A percentile compares a stretch with the other conserved stretches of the same genome.
These are phyloP conservation scores for Camponotus pennsylvanicus DNA, from an alignment of 1,140 invertebrate genomes.

Conservation along the genomic window DNA sequence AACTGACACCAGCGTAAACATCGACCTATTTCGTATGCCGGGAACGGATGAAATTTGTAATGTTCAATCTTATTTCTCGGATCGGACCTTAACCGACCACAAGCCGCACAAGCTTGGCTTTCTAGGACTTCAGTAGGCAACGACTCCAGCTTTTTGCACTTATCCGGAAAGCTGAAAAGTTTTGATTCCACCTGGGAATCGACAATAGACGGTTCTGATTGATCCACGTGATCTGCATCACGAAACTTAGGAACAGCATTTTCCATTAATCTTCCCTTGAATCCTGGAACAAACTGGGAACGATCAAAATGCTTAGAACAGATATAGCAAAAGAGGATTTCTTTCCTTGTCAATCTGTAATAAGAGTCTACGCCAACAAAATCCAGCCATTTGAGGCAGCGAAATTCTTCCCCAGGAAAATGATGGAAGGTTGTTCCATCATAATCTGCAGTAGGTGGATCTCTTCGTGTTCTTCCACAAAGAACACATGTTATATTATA, in stretches of 20 bases:
- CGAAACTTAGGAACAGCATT: constrained; percentile 82
- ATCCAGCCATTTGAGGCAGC: constrained; percentile 84
- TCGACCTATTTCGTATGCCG: constrained; percentile 84
- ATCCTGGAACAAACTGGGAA: constrained; percentile 82
- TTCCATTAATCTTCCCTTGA: constrained; percentile 79
- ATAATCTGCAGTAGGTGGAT: constrained; percentile 79
- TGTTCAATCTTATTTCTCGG: constrained; percentile 82
- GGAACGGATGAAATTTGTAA: constrained; percentile 85
- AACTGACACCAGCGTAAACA: constrained; percentile 85
- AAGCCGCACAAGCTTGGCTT: constrained; percentile 84
- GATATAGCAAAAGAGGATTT: constrained; percentile 85
- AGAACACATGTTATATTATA: constrained; percentile 85
- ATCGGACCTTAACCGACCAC: constrained; percentile 81
- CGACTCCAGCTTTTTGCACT: constrained; percentile 76
- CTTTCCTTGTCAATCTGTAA: constrained; percentile 84
- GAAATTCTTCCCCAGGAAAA: constrained; percentile 85
- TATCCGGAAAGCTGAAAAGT: constrained; percentile 68
- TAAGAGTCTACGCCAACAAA: constrained; percentile 85
- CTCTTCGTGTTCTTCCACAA: constrained; percentile 79
- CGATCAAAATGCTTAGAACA: constrained; percentile 84
- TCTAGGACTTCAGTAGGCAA: constrained; percentile 78
- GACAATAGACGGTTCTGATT: constrained; percentile 66
- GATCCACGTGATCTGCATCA: constrained; percentile 74
- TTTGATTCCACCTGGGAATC: constrained; percentile 71
- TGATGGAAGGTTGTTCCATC: constrained; percentile 84